Conservation (phyloP, 2,888 invertebrate genomes). For the Drosophila hamatofila region DNA sequence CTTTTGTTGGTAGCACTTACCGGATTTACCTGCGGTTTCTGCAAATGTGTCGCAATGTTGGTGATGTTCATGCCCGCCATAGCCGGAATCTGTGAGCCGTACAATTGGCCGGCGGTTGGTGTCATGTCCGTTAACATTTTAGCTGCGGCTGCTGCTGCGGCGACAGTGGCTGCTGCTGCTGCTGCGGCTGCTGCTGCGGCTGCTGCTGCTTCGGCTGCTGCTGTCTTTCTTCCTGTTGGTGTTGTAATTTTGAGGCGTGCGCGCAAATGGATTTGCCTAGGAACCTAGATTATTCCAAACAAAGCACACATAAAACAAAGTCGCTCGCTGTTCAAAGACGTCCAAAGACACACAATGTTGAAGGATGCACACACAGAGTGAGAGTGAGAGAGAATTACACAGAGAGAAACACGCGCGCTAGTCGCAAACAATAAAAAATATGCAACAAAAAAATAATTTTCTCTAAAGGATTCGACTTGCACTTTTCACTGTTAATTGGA, state of each 20-base stretch:
- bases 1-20: slow-evolving; percentile 75
- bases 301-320: slow-evolving; percentile 26
- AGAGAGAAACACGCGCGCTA: slow-evolving; percentile 39
- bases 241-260: slow-evolving; percentile 69
- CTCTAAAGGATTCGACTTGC: slow-evolving; percentile 5
- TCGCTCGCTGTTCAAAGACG: slow-evolving; percentile 5
- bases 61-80: slow-evolving; percentile 87
- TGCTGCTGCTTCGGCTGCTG: slow-evolving; percentile 31
- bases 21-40: slow-evolving; percentile 86
- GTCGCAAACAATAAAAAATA: slow-evolving; percentile 58
- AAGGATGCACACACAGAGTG: slow-evolving; percentile 7
- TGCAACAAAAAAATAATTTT: slow-evolving; percentile 58
- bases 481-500: slow-evolving; percentile 35
- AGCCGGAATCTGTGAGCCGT: slow-evolving; percentile 87
- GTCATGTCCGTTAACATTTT: slow-evolving; percentile 88
- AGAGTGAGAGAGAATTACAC: not conserved
- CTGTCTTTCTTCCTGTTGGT: slow-evolving; percentile 35
- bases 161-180: slow-evolving; percentile 22
- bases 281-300: slow-evolving; percentile 29
- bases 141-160: slow-evolving; percentile 29
- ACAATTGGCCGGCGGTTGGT: slow-evolving; percentile 87
- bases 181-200: slow-evolving; percentile 29
- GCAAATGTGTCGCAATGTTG: slow-evolving; percentile 85
- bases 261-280: slow-evolving; percentile 51
- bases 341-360: slow-evolving; percentile 37